Evolutionary conservation across 2,113 vertebrate genomes (phyloP), one percentile per base, ranked within the genome.

Genomic region (Zosterops hypoxanthus): DNA sequence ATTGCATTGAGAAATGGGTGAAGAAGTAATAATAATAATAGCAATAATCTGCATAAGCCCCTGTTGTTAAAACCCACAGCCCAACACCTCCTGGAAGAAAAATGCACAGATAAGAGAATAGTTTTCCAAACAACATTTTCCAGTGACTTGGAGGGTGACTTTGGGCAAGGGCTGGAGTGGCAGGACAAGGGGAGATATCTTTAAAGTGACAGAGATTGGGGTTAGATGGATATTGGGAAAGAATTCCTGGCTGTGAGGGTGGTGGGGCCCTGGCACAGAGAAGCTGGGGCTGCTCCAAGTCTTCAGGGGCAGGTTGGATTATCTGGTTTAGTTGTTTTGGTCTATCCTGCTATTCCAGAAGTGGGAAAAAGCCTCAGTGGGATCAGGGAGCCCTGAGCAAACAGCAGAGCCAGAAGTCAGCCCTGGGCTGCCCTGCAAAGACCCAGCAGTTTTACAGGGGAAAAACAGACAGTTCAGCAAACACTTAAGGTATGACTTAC

Each of bases 401-500:
- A 36, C 24, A 17, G 0, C 7, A 70, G 55, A 31, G 77, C 49
- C 91, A 68, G 34, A 31, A 82, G 22, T 39, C 21, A 33, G 25
- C 23, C 6, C 28, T 14, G 86, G 36, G 4, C 41, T 71, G 70
- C 76, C 72, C 39, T 19, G 52, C 23, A 68, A 56, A 44, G 1
- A 11, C 36, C 36, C 36, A 20, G 36, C 8, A 76, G 13, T 23
- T 86, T 64, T 12, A 39, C 3, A 19, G 82, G 56, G 57, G 34
- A 12, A 87, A 73, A 91, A 16, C 71, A 92, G 73, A 44, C 42
- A 36, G 52, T 90, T 85, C 52, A 96, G 75, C 87, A 90, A 83
- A 55, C 75, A 44, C 59, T 91, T 69, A 17, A 59, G 73, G 78
- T 73, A 57, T 80, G 85, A 42, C 22, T 96, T 82, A 55, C 70